Conservation (phyloP, 2,797 vertebrate genomes). For the Fundulus diaphanus region DNA sequence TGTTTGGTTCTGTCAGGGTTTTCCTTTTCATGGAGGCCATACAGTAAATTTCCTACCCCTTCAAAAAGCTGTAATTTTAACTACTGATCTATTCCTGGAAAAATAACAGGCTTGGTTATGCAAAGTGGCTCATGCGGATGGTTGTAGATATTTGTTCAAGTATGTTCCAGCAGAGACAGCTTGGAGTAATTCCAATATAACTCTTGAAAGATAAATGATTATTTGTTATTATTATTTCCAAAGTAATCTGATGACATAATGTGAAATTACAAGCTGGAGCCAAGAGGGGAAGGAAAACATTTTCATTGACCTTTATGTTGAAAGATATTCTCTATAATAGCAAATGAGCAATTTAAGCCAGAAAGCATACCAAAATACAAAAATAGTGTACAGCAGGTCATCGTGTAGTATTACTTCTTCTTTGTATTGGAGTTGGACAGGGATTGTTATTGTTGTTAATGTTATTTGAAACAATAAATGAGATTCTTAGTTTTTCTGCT, state of each 20-base stretch:
- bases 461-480: background rate
- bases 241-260: slow-evolving; percentile 27
- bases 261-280: slow-evolving; percentile 19
- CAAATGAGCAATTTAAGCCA: slow-evolving; percentile 46
- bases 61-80: slow-evolving; percentile 83
- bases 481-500: slow-evolving; percentile 9
- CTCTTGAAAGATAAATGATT: slow-evolving; percentile 10
- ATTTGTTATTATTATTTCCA: slow-evolving; percentile 20
- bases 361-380: slow-evolving; percentile 22
- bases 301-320: slow-evolving; percentile 38
- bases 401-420: slow-evolving; percentile 33
- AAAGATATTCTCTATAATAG: slow-evolving; percentile 32
- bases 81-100: slow-evolving; percentile 82
- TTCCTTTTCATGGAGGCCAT: slow-evolving; percentile 67
- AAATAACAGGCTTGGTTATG: slow-evolving; percentile 84
- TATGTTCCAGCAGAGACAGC: slow-evolving; percentile 56
- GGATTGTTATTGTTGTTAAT: slow-evolving; percentile 16
- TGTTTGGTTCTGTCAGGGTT: slow-evolving; percentile 65
- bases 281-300: slow-evolving; percentile 27
- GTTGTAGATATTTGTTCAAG: slow-evolving; percentile 75
- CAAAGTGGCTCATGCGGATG: slow-evolving; percentile 68
- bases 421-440: slow-evolving; percentile 24
- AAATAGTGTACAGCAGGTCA: slow-evolving; percentile 28
- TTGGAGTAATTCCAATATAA: slow-evolving; percentile 26
- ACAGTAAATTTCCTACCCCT: slow-evolving; percentile 77